A percentile compares a stretch with the other conserved stretches of the same genome.
Evolutionary conservation across 2,113 vertebrate genomes (phyloP).

Genomic region (Bubo bubo): DNA sequence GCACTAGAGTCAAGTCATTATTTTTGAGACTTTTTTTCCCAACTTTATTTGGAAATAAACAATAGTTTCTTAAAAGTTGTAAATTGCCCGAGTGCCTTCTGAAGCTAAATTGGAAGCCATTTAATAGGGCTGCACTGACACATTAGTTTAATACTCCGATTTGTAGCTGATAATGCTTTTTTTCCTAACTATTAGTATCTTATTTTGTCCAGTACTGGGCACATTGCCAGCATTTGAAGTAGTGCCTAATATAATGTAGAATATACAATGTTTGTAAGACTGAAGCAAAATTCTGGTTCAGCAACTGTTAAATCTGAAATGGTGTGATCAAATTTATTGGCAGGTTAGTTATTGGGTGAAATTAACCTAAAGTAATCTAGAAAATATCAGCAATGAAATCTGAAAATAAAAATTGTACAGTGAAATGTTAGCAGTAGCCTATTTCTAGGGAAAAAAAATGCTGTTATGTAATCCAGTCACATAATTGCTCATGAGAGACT

Average conservation of each 20-base stretch:
- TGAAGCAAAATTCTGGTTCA: background rate
- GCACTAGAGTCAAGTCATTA: background rate
- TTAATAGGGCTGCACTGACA: background rate
- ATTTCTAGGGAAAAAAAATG: slow-evolving; percentile 35
- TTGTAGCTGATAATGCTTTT: background rate
- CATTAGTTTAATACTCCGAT: background rate
- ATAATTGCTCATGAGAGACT: slow-evolving; percentile 7
- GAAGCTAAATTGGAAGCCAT: background rate
- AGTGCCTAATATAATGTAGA: background rate
- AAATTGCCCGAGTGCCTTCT: background rate
- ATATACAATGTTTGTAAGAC: background rate
- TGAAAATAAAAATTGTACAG: background rate
- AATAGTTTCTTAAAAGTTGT: background rate
- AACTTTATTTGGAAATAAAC: background rate
- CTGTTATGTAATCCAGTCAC: background rate
- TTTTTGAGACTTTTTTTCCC: background rate
- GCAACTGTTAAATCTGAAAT: background rate
- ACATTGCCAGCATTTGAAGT: background rate
- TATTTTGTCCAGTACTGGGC: background rate
- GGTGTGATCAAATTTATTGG: background rate
- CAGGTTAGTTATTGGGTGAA: background rate
- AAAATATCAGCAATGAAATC: background rate
- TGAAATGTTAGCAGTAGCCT: background rate
- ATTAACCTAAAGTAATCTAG: background rate
- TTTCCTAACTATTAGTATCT: background rate